These are phyloP conservation scores for Genyomyrus donnyi DNA, from an alignment of 2,113 vertebrate genomes.

Conservation along the genomic window DNA sequence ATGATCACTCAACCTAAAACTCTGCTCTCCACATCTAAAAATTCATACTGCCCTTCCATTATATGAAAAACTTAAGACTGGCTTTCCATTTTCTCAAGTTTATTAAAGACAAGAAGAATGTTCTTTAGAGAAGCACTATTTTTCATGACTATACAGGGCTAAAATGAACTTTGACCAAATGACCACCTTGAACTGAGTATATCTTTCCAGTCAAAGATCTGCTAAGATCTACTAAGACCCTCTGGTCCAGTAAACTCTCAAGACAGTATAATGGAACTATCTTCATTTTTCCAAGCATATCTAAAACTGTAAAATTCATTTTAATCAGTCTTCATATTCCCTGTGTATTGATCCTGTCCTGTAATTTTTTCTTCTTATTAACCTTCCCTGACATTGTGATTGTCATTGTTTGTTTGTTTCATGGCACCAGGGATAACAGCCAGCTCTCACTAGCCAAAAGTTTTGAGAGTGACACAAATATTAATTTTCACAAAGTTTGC, in stretches of 20 bases:
- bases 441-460: not conserved
- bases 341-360: not conserved
- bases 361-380: not conserved
- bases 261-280: not conserved
- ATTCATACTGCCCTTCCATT: not conserved
- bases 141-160: not conserved
- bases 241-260: not conserved
- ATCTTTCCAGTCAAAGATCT: not conserved
- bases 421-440: not conserved
- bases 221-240: not conserved
- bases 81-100: not conserved
- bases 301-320: not conserved
- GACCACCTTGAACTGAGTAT: not conserved
- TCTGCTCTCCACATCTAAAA: not conserved
- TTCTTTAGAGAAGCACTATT: not conserved
- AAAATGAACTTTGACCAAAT: not conserved
- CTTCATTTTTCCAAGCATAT: not conserved
- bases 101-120: not conserved
- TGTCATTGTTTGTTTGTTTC: not conserved
- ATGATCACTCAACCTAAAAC: not conserved
- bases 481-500: too few species aligned
- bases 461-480: too few species aligned
- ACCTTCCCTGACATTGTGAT: not conserved
- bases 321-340: not conserved
- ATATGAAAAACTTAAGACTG: not conserved